Conservation (phyloP, 2,797 vertebrate genomes). For the Anguilla pacifica region DNA sequence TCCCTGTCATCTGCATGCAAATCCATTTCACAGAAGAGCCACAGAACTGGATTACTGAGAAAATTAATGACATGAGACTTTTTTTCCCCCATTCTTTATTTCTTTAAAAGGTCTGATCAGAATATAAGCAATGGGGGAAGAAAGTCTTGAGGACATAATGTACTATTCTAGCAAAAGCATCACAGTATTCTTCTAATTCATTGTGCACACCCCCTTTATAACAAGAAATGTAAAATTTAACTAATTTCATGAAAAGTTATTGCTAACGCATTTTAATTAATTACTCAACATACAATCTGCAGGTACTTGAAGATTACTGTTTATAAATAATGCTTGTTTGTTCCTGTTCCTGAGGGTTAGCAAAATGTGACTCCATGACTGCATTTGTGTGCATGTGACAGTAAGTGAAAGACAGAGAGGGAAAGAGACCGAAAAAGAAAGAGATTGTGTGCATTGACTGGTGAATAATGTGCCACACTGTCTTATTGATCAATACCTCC, state of each 20-base stretch:
- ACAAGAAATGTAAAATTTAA: background rate
- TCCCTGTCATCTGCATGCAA: background rate
- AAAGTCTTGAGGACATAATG: background rate
- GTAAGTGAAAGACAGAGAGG: background rate
- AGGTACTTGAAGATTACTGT: too few relatives aligned
- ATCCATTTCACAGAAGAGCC: background rate
- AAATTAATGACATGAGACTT: background rate
- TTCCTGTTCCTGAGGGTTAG: background rate
- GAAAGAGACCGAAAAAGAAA: background rate
- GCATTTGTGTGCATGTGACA: background rate
- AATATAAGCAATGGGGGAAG: background rate
- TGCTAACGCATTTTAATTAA: background rate
- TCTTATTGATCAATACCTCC: slow-evolving; percentile 36
- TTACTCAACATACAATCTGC: too few relatives aligned
- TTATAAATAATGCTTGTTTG: too few relatives aligned
- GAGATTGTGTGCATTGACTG: slow-evolving; percentile 7
- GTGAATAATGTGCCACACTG: slow-evolving; percentile 27
- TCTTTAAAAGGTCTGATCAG: background rate
- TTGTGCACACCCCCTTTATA: background rate
- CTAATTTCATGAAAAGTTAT: background rate
- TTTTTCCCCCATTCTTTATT: background rate
- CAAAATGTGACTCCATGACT: background rate
- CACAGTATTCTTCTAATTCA: background rate
- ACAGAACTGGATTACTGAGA: background rate
- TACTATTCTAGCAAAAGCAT: background rate